These are phyloP conservation scores for Octopus sinensis DNA, from an alignment of 1,140 invertebrate species.

Conservation along the genomic window DNA sequence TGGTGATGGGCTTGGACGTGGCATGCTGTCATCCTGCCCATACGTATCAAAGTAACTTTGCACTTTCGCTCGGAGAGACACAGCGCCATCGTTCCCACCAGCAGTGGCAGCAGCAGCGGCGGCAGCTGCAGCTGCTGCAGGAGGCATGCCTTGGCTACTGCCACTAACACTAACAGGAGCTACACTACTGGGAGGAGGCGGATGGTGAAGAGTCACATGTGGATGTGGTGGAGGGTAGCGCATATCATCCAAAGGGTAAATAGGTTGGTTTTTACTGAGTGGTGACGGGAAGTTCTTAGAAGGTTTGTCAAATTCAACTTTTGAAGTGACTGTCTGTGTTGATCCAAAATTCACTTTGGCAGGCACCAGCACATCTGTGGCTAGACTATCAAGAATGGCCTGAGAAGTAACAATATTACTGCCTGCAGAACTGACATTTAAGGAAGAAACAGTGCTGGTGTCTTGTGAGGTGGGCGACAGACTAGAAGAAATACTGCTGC, in stretches of 20 bases:
- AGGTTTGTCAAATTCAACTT: neutral
- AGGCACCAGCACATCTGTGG: neutral
- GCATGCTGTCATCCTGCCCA: conserved; percentile 1
- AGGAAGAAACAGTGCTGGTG: neutral
- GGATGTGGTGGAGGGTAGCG: neutral
- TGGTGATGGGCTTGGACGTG: neutral
- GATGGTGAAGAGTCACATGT: neutral
- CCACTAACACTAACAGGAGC: neutral
- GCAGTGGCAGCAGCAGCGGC: neutral
- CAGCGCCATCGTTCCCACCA: neutral
- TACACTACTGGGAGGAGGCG: conserved; percentile 8
- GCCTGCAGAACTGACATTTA: neutral
- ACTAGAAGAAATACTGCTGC: neutral
- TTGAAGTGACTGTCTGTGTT: conserved; percentile 1
- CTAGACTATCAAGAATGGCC: neutral
- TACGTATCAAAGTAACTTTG: conserved; percentile 22
- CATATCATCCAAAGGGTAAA: neutral
- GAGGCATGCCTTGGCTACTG: neutral
- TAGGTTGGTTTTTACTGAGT: neutral
- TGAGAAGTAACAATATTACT: neutral
- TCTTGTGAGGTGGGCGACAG: neutral
- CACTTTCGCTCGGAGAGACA: conserved; percentile 19
- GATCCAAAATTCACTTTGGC: neutral
- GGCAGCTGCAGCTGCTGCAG: neutral
- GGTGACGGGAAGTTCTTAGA: conserved; percentile 11